phyloP scores from a whole-genome alignment of 1,140 invertebrate species.

The Pinna nobilis region DNA sequence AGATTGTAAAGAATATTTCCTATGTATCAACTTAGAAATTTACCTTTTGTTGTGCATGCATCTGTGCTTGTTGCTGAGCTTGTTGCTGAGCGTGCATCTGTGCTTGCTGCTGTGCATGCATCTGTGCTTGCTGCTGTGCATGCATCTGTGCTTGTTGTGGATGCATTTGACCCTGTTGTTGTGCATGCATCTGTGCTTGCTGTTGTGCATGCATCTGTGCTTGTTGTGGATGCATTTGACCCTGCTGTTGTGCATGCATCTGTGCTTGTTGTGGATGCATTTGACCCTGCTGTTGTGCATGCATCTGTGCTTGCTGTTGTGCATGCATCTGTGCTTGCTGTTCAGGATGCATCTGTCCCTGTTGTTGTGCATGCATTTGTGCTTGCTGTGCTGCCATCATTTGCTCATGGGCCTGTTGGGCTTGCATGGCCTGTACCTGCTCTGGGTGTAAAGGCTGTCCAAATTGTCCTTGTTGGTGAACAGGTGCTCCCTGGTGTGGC shows the following conservation, averaged over 20 bases:
- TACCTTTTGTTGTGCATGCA: slow-evolving; percentile 23
- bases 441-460: slow-evolving; percentile 12
- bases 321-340: slow-evolving; percentile 29
- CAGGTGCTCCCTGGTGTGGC: slow-evolving; percentile 32
- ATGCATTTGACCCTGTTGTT: too few relatives aligned
- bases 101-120: slow-evolving; percentile 33
- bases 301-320: slow-evolving; percentile 17
- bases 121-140: slow-evolving; percentile 35
- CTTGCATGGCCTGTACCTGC: slow-evolving; percentile 3
- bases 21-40: too few relatives aligned
- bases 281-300: neutral
- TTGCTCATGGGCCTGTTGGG: too few relatives aligned
- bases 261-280: slow-evolving; percentile 34
- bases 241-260: neutral
- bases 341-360: slow-evolving; percentile 21
- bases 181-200: slow-evolving; percentile 30
- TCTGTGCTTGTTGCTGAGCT: slow-evolving; percentile 26
- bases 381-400: slow-evolving; percentile 36
- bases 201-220: slow-evolving; percentile 29
- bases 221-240: slow-evolving; percentile 20
- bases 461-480: slow-evolving; percentile 21
- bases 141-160: slow-evolving; percentile 47
- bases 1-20: too few relatives aligned
- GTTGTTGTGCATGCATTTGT: slow-evolving; percentile 14
- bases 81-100: slow-evolving; percentile 18